Evolutionary conservation across 2,113 vertebrate genomes (phyloP).

Genomic region (Peromyscus californicus): DNA sequence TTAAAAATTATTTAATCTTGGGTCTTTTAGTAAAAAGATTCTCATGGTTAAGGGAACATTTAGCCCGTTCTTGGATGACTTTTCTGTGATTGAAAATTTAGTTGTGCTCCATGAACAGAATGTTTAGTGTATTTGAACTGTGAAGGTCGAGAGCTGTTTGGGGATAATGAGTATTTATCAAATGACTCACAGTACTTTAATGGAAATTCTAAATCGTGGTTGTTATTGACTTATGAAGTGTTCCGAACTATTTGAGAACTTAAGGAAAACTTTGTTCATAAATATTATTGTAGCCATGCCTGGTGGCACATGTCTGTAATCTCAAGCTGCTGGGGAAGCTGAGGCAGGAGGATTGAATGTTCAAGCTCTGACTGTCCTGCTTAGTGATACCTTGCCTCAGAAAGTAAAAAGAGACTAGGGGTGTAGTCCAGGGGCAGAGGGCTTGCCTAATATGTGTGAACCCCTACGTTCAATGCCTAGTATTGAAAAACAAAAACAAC

Average conservation of each 20-base stretch:
- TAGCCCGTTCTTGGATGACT: slow-evolving; percentile 46
- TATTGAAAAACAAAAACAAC: neutral
- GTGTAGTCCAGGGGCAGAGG: neutral
- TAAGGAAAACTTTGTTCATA: slow-evolving; percentile 43
- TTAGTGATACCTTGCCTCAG: neutral
- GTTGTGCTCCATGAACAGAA: neutral
- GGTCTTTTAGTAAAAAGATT: slow-evolving; percentile 38
- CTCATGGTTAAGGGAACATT: neutral
- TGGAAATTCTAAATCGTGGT: slow-evolving; percentile 44
- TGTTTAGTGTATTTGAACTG: neutral
- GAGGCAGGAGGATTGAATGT: neutral
- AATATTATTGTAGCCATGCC: neutral
- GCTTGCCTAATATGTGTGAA: neutral
- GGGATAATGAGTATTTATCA: neutral
- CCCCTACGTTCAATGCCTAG: neutral
- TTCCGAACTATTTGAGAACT: slow-evolving; percentile 47
- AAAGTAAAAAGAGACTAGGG: neutral
- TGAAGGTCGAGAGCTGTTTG: neutral
- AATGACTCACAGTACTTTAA: slow-evolving; percentile 2
- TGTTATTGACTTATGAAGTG: neutral
- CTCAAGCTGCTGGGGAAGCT: no score
- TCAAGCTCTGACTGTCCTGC: neutral
- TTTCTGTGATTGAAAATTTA: slow-evolving; percentile 39
- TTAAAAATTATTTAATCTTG: neutral
- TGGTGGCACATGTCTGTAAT: neutral